Percentiles rank a stretch among this genome's conserved stretches.
These are phyloP conservation scores for Gasterosteus nipponicus DNA, from an alignment of 2,113 vertebrate genomes.

Conservation along the genomic window DNA sequence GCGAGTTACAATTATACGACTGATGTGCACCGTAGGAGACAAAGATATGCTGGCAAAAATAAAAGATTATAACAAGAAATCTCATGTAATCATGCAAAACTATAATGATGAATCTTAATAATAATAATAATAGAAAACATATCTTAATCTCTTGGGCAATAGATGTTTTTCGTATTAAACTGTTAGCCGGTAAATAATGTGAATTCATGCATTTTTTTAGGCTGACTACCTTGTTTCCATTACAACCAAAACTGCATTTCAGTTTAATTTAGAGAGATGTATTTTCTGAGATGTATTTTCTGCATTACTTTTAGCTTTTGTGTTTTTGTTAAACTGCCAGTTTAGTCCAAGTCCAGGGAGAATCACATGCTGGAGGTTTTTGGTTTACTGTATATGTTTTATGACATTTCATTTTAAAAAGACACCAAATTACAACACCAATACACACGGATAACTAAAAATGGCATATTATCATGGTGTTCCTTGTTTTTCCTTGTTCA, in stretches of 20 bases:
- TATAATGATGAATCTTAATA: not conserved
- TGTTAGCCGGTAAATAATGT: not conserved
- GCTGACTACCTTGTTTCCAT: not conserved
- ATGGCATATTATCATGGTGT: too few species aligned
- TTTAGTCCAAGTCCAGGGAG: not conserved
- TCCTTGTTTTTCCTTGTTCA: not conserved
- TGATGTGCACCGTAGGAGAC: constrained; percentile 33
- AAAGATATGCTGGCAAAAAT: constrained; percentile 19
- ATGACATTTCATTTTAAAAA: not conserved
- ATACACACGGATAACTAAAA: too few species aligned
- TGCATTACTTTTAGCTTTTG: not conserved
- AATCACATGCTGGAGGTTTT: not conserved
- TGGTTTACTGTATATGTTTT: not conserved
- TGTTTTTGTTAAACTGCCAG: not conserved
- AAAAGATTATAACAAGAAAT: not conserved
- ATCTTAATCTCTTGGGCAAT: not conserved
- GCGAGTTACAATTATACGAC: constrained; percentile 49
- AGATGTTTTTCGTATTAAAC: not conserved
- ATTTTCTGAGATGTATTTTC: not conserved
- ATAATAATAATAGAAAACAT: not conserved
- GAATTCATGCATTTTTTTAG: not conserved
- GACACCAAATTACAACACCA: too few species aligned
- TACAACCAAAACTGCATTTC: not conserved
- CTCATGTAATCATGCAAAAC: not conserved
- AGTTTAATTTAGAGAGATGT: not conserved